Conservation (phyloP, 35 echinoderm and acorn worm genomes). For the Apostichopus parvimensis region DNA sequence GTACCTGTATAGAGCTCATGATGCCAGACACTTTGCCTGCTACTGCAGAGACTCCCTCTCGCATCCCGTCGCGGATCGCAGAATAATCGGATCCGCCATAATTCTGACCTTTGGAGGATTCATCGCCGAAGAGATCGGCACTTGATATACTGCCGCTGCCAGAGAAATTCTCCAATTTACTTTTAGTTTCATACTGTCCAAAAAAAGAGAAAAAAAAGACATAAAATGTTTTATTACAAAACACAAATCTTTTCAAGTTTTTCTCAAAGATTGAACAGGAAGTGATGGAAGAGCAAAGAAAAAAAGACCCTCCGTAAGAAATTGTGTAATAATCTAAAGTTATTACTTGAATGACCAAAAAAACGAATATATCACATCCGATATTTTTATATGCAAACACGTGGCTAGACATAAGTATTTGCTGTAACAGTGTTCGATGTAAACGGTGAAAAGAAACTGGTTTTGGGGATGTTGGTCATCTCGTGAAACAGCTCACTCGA, state of each 20-base stretch:
- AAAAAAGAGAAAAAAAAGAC: not conserved
- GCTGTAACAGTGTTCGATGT: no score
- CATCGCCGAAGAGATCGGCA: slow-evolving; percentile 71
- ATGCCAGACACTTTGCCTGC: slow-evolving; percentile 91
- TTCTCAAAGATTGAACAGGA: no score
- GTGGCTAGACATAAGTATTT: no score
- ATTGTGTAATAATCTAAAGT: no score
- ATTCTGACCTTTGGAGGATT: not conserved
- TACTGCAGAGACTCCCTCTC: slow-evolving; percentile 89
- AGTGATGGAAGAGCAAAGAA: no score
- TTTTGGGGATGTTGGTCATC: no score
- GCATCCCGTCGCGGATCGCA: slow-evolving; percentile 94
- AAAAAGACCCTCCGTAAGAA: no score
- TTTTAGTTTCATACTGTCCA: slow-evolving; percentile 66
- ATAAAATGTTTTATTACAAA: not conserved
- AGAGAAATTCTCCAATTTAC: slow-evolving; percentile 61
- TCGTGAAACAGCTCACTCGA: no score
- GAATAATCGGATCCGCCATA: slow-evolving; percentile 69
- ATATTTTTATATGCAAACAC: no score
- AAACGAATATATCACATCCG: no score
- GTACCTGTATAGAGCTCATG: slow-evolving; percentile 92
- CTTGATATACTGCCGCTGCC: slow-evolving; percentile 87
- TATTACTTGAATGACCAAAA: no score
- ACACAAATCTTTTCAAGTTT: not conserved
- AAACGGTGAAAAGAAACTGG: no score